Percentiles rank a stretch among this genome's conserved stretches.
Conservation (phyloP, 2,888 invertebrate species). For the Tineola bisselliella region DNA sequence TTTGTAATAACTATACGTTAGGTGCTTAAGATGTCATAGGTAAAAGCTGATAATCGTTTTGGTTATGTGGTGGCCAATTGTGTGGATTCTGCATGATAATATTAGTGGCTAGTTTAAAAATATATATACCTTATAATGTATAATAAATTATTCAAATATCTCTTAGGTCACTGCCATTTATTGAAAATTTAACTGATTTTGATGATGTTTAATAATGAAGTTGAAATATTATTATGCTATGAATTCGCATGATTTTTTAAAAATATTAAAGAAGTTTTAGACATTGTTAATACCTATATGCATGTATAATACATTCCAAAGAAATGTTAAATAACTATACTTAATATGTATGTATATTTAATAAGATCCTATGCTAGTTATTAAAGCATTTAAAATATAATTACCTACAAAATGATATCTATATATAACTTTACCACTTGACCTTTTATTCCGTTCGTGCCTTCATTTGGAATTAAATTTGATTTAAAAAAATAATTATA, state of each 20-base stretch:
- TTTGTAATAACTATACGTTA: background rate
- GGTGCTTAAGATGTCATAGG: conserved; percentile 4
- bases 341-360: background rate
- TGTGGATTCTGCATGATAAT: background rate
- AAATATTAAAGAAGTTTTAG: background rate
- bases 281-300: background rate
- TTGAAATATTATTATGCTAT: background rate
- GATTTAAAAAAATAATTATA: background rate
- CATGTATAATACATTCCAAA: background rate
- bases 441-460: conserved; percentile 10
- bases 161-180: background rate
- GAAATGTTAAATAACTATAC: background rate
- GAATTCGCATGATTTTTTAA: background rate
- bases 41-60: background rate
- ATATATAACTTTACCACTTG: background rate
- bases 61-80: background rate
- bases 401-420: too few species aligned
- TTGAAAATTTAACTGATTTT: background rate
- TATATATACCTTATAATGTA: background rate
- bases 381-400: too few species aligned
- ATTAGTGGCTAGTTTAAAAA: background rate
- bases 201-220: too few species aligned
- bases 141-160: background rate
- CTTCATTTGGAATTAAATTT: conserved; percentile 12
- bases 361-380: background rate